A percentile compares a stretch with the other conserved stretches of the same genome.
These are phyloP conservation scores for Lepidocyrtoides sp. DNA, from an alignment of 2,888 invertebrate genomes.

Conservation along the genomic window DNA sequence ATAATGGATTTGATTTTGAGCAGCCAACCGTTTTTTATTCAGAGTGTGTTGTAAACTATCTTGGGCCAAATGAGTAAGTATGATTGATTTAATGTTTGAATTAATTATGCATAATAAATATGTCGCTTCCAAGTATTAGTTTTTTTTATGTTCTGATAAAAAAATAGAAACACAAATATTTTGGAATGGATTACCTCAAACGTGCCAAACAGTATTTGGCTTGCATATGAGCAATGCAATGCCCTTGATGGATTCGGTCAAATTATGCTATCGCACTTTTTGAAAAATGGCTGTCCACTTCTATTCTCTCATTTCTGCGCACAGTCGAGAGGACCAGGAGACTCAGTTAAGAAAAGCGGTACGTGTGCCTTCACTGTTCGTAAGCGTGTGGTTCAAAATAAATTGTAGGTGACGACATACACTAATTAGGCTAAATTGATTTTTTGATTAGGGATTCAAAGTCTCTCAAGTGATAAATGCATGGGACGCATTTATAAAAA, in stretches of 20 bases:
- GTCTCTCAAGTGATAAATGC: constrained; percentile 79
- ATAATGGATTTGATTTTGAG: constrained; percentile 79
- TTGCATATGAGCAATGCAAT: constrained; percentile 84
- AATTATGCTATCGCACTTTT: constrained; percentile 84
- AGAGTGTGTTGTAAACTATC: constrained; percentile 85
- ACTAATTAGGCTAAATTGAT: no score
- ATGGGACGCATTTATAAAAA: constrained; percentile 82
- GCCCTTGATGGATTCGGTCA: constrained; percentile 83
- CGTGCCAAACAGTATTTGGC: constrained; percentile 82
- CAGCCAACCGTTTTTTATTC: constrained; percentile 84
- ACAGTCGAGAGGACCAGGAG: constrained; percentile 79
- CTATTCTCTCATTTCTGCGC: constrained; percentile 77
- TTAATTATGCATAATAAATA: neutral
- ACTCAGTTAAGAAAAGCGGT: constrained; percentile 79
- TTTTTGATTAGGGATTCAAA: constrained; percentile 57
- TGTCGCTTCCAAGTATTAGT: neutral
- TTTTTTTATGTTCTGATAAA: neutral
- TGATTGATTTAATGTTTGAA: neutral
- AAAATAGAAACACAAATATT: constrained; percentile 64
- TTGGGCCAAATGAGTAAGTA: constrained; percentile 82
- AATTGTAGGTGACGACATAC: no score
- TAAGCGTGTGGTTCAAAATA: no score
- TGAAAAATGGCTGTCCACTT: constrained; percentile 83
- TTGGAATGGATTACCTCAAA: constrained; percentile 82
- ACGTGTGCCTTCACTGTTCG: no score